Base-by-base conservation (phyloP, 2,113 vertebrate genomes). In the Gallinago undulata region DNA sequence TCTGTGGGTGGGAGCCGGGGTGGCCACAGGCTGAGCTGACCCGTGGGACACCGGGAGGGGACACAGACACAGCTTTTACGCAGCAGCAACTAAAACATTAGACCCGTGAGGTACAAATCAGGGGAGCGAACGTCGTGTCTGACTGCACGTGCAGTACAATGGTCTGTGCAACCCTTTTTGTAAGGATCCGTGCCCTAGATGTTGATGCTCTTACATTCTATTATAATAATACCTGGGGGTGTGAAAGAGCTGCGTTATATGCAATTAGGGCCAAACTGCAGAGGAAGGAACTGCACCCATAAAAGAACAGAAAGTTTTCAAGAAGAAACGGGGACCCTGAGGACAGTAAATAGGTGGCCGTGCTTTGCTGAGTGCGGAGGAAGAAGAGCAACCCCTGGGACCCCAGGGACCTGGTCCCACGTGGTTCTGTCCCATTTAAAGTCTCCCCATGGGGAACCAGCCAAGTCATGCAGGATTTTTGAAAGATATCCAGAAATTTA, bases 1-100 rank as follows among this genome's bases (percentile, higher is more conserved):
- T 11, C 5, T 5, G 5, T 9, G 0, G 4, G 55, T 25, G 2
- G 33, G 45, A 37, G 35, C 4, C 3, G 35, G 39, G 30, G 8
- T 39, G 41, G 3, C 35, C 30, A 11, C 19, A 21, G 63, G 28
- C 2, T 48, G 60, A 57, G n/a, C 30, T 27, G 72, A 6, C 23
- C 53, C 8, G 24, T 53, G 51, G 51, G 51, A 53, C 51, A 28
- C 51, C 8, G 5, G 51, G 25, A 53, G 51, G 53, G 53, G 27
- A 55, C 53, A 30, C 0, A 48, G 57, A 31, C 6, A 4, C 43
- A 41, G 6, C 15, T 23, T 47, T 21, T 37, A 5, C 5, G 25
- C 6, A 57, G 62, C 1, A 37, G 22, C 19, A 45, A 12, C 25
- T 25, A 8, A 33, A 39, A 57, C 35, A 9, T 30, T 62, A 41